Evolutionary conservation across 2,113 vertebrate genomes (phyloP), one percentile per base, ranked within the genome.

Genomic region (Protobothrops flavoviridis): DNA sequence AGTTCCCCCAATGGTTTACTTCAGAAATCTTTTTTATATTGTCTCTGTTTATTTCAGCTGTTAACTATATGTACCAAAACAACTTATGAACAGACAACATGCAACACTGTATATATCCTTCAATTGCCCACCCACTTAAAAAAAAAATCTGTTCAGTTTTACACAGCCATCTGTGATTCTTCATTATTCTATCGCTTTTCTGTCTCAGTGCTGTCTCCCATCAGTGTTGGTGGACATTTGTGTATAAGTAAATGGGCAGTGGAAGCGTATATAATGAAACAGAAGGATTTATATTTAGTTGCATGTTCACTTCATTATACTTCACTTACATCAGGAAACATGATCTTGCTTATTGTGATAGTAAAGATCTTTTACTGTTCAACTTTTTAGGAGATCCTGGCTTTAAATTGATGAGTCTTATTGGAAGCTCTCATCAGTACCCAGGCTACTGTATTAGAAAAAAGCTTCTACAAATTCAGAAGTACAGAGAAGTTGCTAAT

Each of bases 81-180:
- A 13, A 69, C 29, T 43, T 94, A 91, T 10, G 85, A 94, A 93
- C 59, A 95, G 26, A 81, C 89, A 93, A 2, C 74, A 81, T 94
- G 74, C 92, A 95, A 23, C 43, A 90, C 93, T 53, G 87, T 74
- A 87, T 94, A 91, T 85, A 90, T 17, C 45, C 89, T 93, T 64
- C 53, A 88, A 90, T 90, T 94, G 94, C 29, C 94, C 87, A 91
- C 56, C 23, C 4, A 90, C 91, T 96, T 95, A 29, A 92, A 0
- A 61, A 0, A 61, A 50, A 94, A 57, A 55, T 92, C 61, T 92
- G 26, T 57, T 94, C 43, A 24, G 33, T 92, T 95, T 94, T 93
- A 91, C 48, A 64, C 3, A 91, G 74, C 91, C 87, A 94, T 94
- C 69, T 81, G 26, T 39, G 69, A 81, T 20, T 81, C 69, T 81